Evolutionary conservation across 37 sponge, comb jelly and placozoan species (phyloP).

Genomic region (Ephydatia muelleri): DNA sequence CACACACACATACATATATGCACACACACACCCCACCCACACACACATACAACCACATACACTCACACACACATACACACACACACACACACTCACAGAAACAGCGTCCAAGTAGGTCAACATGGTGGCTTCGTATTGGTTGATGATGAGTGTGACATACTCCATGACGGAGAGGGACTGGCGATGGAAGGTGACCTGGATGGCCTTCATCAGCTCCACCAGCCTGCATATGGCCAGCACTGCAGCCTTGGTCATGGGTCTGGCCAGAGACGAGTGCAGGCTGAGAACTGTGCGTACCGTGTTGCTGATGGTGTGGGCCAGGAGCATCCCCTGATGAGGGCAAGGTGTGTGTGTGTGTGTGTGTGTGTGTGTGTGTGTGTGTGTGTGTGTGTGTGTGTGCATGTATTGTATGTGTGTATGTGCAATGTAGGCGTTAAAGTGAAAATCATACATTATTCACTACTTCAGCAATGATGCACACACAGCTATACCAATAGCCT

Average conservation of each 20-base stretch:
- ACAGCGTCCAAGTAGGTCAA: conserved; percentile 26
- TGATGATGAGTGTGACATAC: conserved; percentile 55
- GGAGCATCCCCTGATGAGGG: conserved; percentile 62
- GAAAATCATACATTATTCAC: background rate
- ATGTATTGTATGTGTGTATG: too few species aligned
- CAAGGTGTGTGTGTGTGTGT: background rate
- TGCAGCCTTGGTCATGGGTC: conserved; percentile 82
- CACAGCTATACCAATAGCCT: too few species aligned
- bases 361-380: background rate
- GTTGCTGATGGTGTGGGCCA: conserved; percentile 66
- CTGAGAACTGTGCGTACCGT: conserved; percentile 56
- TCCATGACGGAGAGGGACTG: conserved; percentile 45
- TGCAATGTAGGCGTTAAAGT: too few species aligned
- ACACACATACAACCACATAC: background rate
- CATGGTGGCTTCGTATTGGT: conserved; percentile 55
- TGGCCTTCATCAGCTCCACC: conserved; percentile 85
- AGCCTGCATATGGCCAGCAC: conserved; percentile 81
- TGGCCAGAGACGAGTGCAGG: conserved; percentile 64
- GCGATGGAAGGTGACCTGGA: conserved; percentile 77
- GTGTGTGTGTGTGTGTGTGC: background rate
- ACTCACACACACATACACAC: background rate
- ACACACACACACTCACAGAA: conserved; percentile 31
- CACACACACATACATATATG: conserved; percentile 3
- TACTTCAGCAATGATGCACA: background rate
- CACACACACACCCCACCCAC: background rate